Conservation (phyloP, 1,140 invertebrate genomes). For the Papilio polyxenes region DNA sequence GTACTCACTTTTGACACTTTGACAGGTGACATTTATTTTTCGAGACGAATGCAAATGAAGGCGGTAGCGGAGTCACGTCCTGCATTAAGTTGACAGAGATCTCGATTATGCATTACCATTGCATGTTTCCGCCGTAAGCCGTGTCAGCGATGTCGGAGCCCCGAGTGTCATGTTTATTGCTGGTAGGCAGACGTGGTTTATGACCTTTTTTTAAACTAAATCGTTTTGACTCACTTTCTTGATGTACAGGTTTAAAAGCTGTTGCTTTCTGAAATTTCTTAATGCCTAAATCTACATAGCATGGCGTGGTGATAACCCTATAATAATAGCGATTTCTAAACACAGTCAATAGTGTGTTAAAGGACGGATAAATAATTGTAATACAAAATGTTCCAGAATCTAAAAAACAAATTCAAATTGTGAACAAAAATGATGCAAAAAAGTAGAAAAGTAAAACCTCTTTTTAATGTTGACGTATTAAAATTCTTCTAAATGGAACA, state of each 20-base stretch:
- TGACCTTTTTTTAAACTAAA: conserved; percentile 7
- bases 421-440: background rate
- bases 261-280: too few relatives aligned
- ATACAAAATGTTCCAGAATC: too few relatives aligned
- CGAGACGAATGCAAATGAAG: conserved; percentile 55
- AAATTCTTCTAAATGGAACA: conserved; percentile 5
- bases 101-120: conserved; percentile 57
- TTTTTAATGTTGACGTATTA: background rate
- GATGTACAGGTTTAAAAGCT: background rate
- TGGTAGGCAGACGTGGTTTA: background rate
- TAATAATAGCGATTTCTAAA: background rate
- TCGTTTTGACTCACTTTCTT: background rate
- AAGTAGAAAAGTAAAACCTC: background rate
- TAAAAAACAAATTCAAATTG: too few relatives aligned
- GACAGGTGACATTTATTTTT: conserved; percentile 56
- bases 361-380: too few relatives aligned
- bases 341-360: too few relatives aligned
- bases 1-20: conserved; percentile 51
- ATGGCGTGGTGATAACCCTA: too few relatives aligned
- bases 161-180: conserved; percentile 42
- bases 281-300: too few relatives aligned
- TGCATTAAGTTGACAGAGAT: conserved; percentile 64
- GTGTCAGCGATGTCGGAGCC: conserved; percentile 49
- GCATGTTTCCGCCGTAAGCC: conserved; percentile 56
- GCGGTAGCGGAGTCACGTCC: conserved; percentile 56